Percentiles rank a stretch among this genome's conserved stretches.
phyloP scores from a whole-genome alignment of 1,140 invertebrate species.

The Zelostemma sp. region DNA sequence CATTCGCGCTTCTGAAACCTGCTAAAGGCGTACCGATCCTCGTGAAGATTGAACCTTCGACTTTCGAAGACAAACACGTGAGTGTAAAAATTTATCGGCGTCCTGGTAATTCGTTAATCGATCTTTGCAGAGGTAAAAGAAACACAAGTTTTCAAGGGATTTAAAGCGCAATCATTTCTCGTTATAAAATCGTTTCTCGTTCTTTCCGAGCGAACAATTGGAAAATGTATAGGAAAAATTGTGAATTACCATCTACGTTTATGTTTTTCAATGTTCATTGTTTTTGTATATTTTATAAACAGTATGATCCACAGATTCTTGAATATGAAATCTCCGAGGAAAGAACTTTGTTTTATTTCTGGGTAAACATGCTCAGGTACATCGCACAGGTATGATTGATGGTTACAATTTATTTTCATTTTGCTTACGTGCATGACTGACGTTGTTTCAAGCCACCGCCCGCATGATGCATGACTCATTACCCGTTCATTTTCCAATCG shows the following conservation, averaged over 20 bases:
- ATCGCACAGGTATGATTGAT: too few species aligned
- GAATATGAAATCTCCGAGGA: too few species aligned
- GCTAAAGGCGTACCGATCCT: conserved; percentile 74
- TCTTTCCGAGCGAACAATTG: not conserved
- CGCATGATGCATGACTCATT: too few species aligned
- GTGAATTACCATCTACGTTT: not conserved
- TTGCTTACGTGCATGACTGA: too few species aligned
- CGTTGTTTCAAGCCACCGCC: too few species aligned
- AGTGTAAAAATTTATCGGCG: conserved; percentile 26
- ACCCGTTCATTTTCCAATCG: too few species aligned
- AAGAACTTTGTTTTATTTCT: too few species aligned
- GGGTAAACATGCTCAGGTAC: too few species aligned
- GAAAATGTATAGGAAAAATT: not conserved
- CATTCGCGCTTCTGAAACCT: conserved; percentile 74
- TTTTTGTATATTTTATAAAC: too few species aligned
- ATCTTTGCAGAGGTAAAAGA: not conserved
- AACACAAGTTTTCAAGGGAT: not conserved
- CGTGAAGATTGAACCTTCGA: conserved; percentile 71
- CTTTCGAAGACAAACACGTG: conserved; percentile 70
- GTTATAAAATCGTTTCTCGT: not conserved
- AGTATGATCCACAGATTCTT: too few species aligned
- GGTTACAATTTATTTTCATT: too few species aligned
- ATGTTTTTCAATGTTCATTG: not conserved
- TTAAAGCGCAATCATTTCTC: not conserved
- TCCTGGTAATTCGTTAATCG: conserved; percentile 32